A percentile compares a stretch with the other conserved stretches of the same genome.
These are phyloP conservation scores for Marronus borbonicus DNA, from an alignment of 2,888 invertebrate genomes.

Conservation along the genomic window DNA sequence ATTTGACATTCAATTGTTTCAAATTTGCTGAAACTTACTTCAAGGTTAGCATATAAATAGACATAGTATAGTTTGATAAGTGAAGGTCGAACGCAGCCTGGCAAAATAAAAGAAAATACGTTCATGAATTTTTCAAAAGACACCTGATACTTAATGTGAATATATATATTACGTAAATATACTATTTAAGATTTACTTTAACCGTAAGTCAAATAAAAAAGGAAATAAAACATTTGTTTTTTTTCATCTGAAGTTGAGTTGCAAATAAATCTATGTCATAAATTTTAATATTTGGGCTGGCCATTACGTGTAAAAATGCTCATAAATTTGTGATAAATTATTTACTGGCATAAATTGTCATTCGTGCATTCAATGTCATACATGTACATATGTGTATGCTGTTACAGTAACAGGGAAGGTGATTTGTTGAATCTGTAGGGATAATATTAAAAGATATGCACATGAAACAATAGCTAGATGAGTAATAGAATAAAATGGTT, in stretches of 20 bases:
- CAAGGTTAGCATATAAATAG: slow-evolving; percentile 20
- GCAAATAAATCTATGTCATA: not conserved
- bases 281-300: slow-evolving; percentile 17
- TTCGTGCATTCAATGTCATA: too few relatives aligned
- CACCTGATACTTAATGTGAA: not conserved
- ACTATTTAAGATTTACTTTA: slow-evolving; percentile 2
- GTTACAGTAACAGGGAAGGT: too few relatives aligned
- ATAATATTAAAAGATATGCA: too few relatives aligned
- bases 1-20: slow-evolving; percentile 42
- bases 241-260: not conserved
- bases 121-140: slow-evolving; percentile 41
- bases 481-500: too few relatives aligned
- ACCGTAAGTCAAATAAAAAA: slow-evolving; percentile 28
- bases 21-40: slow-evolving; percentile 23
- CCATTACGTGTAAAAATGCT: not conserved
- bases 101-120: not conserved
- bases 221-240: slow-evolving; percentile 13
- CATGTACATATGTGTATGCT: too few relatives aligned
- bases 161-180: slow-evolving; percentile 7
- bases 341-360: too few relatives aligned
- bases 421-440: too few relatives aligned
- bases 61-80: slow-evolving; percentile 21
- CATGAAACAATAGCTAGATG: too few relatives aligned
- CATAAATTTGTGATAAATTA: too few relatives aligned
- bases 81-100: slow-evolving; percentile 16